Percentiles rank a stretch among this genome's conserved stretches.
Conservation (phyloP, 2,113 vertebrate genomes). For the Oreochromis aureus region DNA sequence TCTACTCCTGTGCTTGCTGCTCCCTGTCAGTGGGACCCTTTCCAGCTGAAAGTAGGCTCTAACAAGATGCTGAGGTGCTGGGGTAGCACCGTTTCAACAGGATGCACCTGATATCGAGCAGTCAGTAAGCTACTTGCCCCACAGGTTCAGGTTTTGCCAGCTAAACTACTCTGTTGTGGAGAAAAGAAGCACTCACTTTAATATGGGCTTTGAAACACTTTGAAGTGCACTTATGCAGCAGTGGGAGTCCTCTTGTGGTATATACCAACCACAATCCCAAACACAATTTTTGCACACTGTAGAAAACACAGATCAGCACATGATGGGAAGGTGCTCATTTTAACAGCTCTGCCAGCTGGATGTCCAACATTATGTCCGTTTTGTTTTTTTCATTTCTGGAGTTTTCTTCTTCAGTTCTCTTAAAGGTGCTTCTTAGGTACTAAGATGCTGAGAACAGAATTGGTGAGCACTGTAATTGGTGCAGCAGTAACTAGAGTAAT, state of each 20-base stretch:
- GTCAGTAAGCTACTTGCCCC: background rate
- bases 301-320: background rate
- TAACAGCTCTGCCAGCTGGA: background rate
- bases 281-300: background rate
- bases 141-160: accelerated
- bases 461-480: background rate
- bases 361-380: background rate
- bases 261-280: background rate
- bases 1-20: background rate
- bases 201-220: background rate
- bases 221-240: background rate
- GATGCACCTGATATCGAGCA: accelerated
- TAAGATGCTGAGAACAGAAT: background rate
- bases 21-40: background rate
- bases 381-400: background rate
- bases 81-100: background rate
- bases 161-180: background rate
- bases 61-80: background rate
- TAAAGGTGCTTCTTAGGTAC: background rate
- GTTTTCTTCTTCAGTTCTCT: background rate
- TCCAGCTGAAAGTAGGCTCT: background rate
- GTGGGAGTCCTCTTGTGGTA: background rate
- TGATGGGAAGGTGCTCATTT: background rate
- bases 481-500: background rate
- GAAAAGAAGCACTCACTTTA: background rate